A percentile compares a stretch with the other conserved stretches of the same genome.
These are phyloP conservation scores for Vidua macroura DNA, from an alignment of 2,113 vertebrate species.

Conservation along the genomic window DNA sequence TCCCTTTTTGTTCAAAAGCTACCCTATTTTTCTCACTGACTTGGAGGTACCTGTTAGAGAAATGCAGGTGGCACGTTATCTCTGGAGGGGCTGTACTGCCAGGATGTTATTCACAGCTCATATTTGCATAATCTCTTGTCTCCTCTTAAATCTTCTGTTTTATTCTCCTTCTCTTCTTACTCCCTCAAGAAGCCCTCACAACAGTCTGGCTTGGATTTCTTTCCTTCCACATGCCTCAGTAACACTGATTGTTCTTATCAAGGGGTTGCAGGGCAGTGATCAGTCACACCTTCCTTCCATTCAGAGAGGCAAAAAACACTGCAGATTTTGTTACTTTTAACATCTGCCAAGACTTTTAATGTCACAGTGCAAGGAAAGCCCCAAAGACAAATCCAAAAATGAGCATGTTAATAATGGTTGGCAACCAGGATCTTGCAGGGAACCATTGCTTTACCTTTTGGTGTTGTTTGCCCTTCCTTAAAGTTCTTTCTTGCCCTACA, in stretches of 20 bases:
- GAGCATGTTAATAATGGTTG: conserved; percentile 71
- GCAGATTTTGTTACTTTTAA: conserved; percentile 62
- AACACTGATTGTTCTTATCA: conserved; percentile 58
- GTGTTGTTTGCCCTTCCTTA: conserved; percentile 65
- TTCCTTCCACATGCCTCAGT: conserved; percentile 51
- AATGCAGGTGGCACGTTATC: conserved; percentile 54
- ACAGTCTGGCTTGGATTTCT: conserved; percentile 24
- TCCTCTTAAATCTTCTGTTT: conserved; percentile 54
- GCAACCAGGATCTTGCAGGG: conserved; percentile 51
- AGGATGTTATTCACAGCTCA: conserved; percentile 72
- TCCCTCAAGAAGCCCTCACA: neutral
- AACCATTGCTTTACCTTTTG: conserved; percentile 33
- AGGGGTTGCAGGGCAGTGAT: conserved; percentile 42
- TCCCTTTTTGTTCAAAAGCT: conserved; percentile 18
- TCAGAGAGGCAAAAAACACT: conserved; percentile 53
- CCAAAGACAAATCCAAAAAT: conserved; percentile 66
- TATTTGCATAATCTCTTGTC: conserved; percentile 84
- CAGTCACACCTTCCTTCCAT: conserved; percentile 74
- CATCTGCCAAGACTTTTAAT: conserved; percentile 75
- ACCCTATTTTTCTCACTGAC: neutral
- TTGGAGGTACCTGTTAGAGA: conserved; percentile 9
- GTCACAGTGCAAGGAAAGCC: conserved; percentile 41
- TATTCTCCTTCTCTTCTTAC: conserved; percentile 30
- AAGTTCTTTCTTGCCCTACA: conserved; percentile 39
- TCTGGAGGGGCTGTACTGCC: conserved; percentile 40